A percentile compares a stretch with the other conserved stretches of the same genome.
Evolutionary conservation across 1,140 invertebrate species (phyloP).

Genomic region (Vanessa atalanta): DNA sequence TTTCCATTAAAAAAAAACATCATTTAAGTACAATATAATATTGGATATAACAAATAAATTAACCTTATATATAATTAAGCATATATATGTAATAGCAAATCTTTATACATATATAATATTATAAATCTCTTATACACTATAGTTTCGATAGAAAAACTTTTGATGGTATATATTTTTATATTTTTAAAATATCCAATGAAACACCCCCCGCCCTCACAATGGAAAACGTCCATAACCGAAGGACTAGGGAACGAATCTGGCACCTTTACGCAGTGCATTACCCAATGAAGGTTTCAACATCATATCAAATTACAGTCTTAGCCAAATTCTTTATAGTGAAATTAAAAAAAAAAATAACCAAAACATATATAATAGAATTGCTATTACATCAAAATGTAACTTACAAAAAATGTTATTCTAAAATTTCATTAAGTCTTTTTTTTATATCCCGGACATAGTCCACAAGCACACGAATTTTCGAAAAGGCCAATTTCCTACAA

Average conservation of each 20-base stretch:
- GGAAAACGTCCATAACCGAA: too few relatives aligned
- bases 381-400: conserved; percentile 28
- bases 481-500: conserved; percentile 57
- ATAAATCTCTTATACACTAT: neutral
- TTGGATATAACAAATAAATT: conserved; percentile 36
- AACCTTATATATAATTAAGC: conserved; percentile 27
- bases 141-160: too few relatives aligned
- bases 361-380: conserved; percentile 19
- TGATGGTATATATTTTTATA: too few relatives aligned
- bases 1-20: neutral
- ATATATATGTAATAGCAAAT: conserved; percentile 11
- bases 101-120: conserved; percentile 6
- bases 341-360: neutral
- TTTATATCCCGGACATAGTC: conserved; percentile 59
- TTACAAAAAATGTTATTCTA: conserved; percentile 38
- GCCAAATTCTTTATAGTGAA: too few relatives aligned
- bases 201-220: too few relatives aligned
- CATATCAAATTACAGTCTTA: too few relatives aligned
- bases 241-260: too few relatives aligned
- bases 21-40: conserved; percentile 39
- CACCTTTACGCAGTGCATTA: too few relatives aligned
- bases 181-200: too few relatives aligned
- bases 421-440: conserved; percentile 67
- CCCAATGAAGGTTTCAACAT: too few relatives aligned
- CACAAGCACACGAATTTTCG: conserved; percentile 59